Base-by-base conservation (phyloP, 2,888 invertebrate genomes). In the Drosophila emarginata region DNA sequence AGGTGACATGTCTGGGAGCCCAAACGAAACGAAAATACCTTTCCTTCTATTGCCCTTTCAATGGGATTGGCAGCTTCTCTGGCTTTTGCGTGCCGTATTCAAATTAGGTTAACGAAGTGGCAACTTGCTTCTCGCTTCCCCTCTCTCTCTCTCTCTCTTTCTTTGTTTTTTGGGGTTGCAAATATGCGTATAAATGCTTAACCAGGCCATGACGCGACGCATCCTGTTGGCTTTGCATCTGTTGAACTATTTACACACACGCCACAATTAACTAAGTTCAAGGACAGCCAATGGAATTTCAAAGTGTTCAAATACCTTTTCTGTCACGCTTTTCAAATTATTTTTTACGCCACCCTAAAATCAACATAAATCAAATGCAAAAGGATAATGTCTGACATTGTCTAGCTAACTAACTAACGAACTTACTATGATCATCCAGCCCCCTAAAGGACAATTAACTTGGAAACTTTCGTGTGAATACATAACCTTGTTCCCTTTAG, bases 71-170 rank as follows among this genome's bases (percentile, higher is more conserved):
- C 45, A 45, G 45, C 45, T 59, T 39, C 51, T 50, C 50, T 21
- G 45, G 45, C 21, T 45, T 45, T 88, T 79, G 87, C 89, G 89
- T 87, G 87, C 37, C 64, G 18, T 40, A 15, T 62, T 45, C 51
- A 67, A 86, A 77, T 87, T 88, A 76, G 85, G 84, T 89, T 86
- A 88, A 82, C 80, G 67, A 89, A 89, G 76, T 79, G 83, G 70
- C 61, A 79, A 76, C 72, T 77, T 56, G 72, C 18, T 14, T 12
- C 21, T 5, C 45, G 15, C 45, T 4, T 11, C 3, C 12, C n/a
- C 18, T 9, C 9, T n/a, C n/a, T 18, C n/a, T 37, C n/a, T 0
- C n/a, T 37, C n/a, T 37, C n/a, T 37, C n/a, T n/a, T 3, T 37
- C n/a, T 14, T n/a, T 6, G 14, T 6, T 32, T 9, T 32, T 32